phyloP scores from a whole-genome alignment of 2,113 vertebrate genomes.

The pig (Sus scrofa) region DNA sequence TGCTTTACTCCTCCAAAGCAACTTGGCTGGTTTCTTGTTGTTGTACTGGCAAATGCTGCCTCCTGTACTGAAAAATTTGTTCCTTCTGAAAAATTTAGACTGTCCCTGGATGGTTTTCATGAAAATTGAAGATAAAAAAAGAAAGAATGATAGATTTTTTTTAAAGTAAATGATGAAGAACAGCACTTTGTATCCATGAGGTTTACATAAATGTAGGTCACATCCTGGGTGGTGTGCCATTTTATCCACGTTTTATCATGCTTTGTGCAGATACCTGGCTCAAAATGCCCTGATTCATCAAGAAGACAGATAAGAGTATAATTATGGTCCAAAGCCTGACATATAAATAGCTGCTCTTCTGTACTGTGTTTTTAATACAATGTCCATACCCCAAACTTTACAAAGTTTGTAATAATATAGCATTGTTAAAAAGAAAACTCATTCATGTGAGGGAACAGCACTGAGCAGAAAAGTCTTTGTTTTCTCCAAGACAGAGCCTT shows the following conservation, averaged over 20 bases:
- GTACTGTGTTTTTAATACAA: slow-evolving; percentile 60
- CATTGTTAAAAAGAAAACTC: slow-evolving; percentile 62
- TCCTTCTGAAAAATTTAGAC: slow-evolving; percentile 77
- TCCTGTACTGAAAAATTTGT: slow-evolving; percentile 79
- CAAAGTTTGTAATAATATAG: slow-evolving; percentile 59
- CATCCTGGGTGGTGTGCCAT: background rate
- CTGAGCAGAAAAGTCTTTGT: slow-evolving; percentile 71
- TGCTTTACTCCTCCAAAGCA: slow-evolving; percentile 66
- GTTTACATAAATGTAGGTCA: slow-evolving; percentile 57
- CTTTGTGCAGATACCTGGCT: slow-evolving; percentile 37
- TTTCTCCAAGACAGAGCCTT: slow-evolving; percentile 57
- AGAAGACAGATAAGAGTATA: slow-evolving; percentile 25
- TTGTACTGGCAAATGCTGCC: slow-evolving; percentile 73
- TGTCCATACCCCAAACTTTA: background rate
- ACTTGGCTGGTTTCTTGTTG: slow-evolving; percentile 76
- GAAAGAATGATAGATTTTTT: slow-evolving; percentile 31
- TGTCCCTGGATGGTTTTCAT: slow-evolving; percentile 71
- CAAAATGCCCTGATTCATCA: slow-evolving; percentile 38
- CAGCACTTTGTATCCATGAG: background rate
- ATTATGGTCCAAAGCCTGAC: slow-evolving; percentile 45
- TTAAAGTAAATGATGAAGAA: slow-evolving; percentile 43
- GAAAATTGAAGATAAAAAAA: slow-evolving; percentile 66
- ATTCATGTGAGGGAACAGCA: background rate
- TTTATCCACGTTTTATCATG: background rate
- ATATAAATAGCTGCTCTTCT: slow-evolving; percentile 57